Conservation (phyloP, 2,888 invertebrate genomes). For the Nysson spinosus region DNA sequence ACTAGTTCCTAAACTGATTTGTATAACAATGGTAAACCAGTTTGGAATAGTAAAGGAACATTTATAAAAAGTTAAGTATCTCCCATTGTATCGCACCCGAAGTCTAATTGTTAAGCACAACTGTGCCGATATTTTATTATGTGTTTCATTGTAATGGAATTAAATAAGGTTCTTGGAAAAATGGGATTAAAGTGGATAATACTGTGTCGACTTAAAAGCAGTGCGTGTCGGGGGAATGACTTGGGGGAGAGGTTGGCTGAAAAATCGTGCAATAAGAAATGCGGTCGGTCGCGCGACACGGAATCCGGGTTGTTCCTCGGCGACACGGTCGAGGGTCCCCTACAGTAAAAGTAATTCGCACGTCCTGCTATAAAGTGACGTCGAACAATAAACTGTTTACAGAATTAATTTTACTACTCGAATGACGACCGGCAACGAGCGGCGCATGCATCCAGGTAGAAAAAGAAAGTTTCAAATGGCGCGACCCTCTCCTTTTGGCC, state of each 20-base stretch:
- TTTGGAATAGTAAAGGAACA: too few relatives aligned
- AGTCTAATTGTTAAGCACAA: too few relatives aligned
- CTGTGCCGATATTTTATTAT: too few relatives aligned
- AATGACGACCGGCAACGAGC: constrained; percentile 34
- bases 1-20: too few relatives aligned
- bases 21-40: too few relatives aligned
- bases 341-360: constrained; percentile 68
- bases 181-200: too few relatives aligned
- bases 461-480: constrained; percentile 40
- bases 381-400: constrained; percentile 71
- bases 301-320: constrained; percentile 41
- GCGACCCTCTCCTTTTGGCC: not conserved
- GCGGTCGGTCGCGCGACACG: constrained; percentile 59
- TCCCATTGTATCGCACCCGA: too few relatives aligned
- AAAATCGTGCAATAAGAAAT: constrained; percentile 26
- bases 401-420: constrained; percentile 71
- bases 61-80: too few relatives aligned
- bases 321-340: constrained; percentile 37
- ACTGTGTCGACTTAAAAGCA: too few relatives aligned
- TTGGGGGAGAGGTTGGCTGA: not conserved
- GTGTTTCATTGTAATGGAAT: too few relatives aligned
- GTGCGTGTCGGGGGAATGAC: not conserved
- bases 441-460: constrained; percentile 50
- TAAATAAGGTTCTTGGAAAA: too few relatives aligned
- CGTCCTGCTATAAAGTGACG: constrained; percentile 65